Percentiles rank a stretch among this genome's conserved stretches.
These are phyloP conservation scores for Rallus limicola DNA, from an alignment of 2,113 vertebrate species.

Conservation along the genomic window DNA sequence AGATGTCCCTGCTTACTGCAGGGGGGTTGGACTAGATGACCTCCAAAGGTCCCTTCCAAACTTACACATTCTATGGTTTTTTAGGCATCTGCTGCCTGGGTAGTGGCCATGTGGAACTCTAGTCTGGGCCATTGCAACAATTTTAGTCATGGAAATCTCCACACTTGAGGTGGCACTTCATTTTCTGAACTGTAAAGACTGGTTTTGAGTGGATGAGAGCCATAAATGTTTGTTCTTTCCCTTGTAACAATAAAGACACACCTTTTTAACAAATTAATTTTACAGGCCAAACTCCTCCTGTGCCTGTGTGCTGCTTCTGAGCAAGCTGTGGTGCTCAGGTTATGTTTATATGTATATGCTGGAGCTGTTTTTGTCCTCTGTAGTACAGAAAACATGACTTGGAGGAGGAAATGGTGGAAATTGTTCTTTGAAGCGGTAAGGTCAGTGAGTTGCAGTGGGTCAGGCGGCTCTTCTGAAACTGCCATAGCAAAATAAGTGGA, in stretches of 20 bases:
- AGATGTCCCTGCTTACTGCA: too few relatives aligned
- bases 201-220: neutral
- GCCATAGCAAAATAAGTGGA: accelerated
- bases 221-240: neutral
- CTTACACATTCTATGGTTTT: neutral
- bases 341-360: neutral
- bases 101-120: neutral
- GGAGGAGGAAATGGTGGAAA: neutral
- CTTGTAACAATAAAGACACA: neutral
- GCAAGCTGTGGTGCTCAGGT: accelerated
- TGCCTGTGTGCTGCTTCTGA: neutral
- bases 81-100: too few relatives aligned
- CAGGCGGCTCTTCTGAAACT: neutral
- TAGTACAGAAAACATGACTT: neutral
- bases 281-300: neutral
- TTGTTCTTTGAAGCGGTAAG: neutral
- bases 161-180: accelerated
- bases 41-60: too few relatives aligned
- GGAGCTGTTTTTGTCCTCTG: neutral
- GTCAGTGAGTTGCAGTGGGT: neutral
- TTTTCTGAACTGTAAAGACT: neutral
- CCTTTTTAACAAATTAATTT: neutral
- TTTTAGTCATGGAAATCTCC: neutral
- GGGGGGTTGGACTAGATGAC: too few relatives aligned
- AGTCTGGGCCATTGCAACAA: neutral